These are phyloP conservation scores for Elegia similella DNA, from an alignment of 2,888 invertebrate species.

Conservation along the genomic window DNA sequence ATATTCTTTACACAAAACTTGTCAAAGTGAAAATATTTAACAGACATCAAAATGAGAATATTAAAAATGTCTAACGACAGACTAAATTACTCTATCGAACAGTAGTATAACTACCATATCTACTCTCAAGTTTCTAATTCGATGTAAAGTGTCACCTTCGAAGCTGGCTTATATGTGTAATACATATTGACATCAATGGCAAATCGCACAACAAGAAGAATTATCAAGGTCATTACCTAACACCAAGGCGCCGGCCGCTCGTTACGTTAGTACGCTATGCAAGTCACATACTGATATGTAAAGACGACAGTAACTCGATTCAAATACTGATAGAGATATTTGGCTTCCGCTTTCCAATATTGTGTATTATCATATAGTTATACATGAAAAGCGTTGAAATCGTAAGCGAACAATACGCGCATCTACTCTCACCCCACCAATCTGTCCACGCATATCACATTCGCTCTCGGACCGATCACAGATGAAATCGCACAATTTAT, in stretches of 20 bases:
- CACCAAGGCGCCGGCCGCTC: constrained; percentile 59
- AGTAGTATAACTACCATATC: constrained; percentile 48
- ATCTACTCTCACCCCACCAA: constrained; percentile 30
- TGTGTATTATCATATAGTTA: constrained; percentile 43
- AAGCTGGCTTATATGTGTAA: constrained; percentile 54
- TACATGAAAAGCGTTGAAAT: constrained; percentile 57
- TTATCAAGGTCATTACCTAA: constrained; percentile 54
- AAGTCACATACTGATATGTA: constrained; percentile 81
- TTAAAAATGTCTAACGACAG: constrained; percentile 52
- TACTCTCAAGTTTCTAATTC: constrained; percentile 69
- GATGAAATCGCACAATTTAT: constrained; percentile 66
- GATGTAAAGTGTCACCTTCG: constrained; percentile 69
- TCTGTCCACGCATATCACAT: constrained; percentile 40
- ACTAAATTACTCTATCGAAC: constrained; percentile 52
- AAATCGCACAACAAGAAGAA: constrained; percentile 64
- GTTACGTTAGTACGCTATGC: constrained; percentile 63
- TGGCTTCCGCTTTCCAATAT: constrained; percentile 47
- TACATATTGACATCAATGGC: constrained; percentile 60
- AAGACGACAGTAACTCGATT: constrained; percentile 68
- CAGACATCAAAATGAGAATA: constrained; percentile 46
- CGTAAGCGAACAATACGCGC: constrained; percentile 48
- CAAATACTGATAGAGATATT: constrained; percentile 72
- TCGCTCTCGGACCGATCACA: constrained; percentile 66
- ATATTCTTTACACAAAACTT: constrained; percentile 35
- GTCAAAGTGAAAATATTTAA: constrained; percentile 43